phyloP scores from a whole-genome alignment of 2,797 vertebrate species.

The Hyperoplus lanceolatus region DNA sequence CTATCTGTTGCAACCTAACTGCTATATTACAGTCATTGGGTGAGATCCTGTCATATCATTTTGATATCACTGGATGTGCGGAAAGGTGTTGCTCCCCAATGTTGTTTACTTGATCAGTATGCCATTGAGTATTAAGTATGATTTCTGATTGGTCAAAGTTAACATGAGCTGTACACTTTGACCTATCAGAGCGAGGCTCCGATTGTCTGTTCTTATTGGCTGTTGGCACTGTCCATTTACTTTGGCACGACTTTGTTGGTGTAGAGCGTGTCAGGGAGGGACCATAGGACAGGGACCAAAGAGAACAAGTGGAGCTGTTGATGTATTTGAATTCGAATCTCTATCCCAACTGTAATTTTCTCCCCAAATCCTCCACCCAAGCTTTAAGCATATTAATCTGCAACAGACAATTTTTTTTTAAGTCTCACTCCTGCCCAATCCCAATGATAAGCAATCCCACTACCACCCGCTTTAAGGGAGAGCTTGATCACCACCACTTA shows the following conservation, averaged over 20 bases:
- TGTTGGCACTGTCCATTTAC: too few relatives aligned
- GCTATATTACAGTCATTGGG: not conserved
- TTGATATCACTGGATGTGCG: not conserved
- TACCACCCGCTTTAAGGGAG: not conserved
- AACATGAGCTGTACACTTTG: slow-evolving; percentile 1
- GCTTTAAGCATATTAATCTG: too few relatives aligned
- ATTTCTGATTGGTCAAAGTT: not conserved
- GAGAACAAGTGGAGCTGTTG: too few relatives aligned
- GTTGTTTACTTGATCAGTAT: slow-evolving; percentile 15
- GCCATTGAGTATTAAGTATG: not conserved
- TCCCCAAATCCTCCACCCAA: too few relatives aligned
- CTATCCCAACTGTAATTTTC: too few relatives aligned
- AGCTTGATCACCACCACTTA: not conserved
- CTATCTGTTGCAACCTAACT: slow-evolving; percentile 1
- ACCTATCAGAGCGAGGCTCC: too few relatives aligned
- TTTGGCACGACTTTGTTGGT: too few relatives aligned
- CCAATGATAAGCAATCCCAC: not conserved
- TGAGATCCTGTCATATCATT: slow-evolving; percentile 14
- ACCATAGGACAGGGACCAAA: too few relatives aligned
- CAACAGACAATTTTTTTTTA: not conserved
- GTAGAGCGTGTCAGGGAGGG: too few relatives aligned
- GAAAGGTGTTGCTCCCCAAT: not conserved
- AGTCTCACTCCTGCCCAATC: not conserved
- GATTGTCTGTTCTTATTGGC: too few relatives aligned
- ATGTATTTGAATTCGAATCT: too few relatives aligned